Conservation (phyloP, 2,797 vertebrate species). For the Malurus leucopterus region DNA sequence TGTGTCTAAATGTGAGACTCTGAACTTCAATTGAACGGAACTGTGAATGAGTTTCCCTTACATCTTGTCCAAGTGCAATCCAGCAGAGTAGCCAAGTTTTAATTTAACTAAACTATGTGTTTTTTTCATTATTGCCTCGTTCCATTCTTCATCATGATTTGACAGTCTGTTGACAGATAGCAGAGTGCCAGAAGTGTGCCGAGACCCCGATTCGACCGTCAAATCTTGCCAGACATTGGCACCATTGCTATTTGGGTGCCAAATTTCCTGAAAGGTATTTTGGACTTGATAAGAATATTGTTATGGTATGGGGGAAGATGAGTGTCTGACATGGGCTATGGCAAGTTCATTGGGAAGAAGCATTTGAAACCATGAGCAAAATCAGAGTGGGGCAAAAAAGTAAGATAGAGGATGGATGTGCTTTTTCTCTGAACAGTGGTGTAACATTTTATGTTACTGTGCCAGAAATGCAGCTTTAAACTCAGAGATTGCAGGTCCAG, state of each 20-base stretch:
- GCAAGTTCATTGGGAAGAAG: neutral
- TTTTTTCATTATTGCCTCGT: neutral
- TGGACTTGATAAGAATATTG: conserved; percentile 27
- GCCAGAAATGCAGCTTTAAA: conserved; percentile 51
- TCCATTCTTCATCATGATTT: neutral
- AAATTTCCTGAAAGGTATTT: conserved; percentile 61
- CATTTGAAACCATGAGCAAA: conserved; percentile 34
- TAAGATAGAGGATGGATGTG: neutral
- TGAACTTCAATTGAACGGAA: conserved; percentile 14
- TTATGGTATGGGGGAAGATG: conserved; percentile 41
- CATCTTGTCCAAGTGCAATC: neutral
- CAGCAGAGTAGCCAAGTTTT: neutral
- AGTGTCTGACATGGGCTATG: conserved; percentile 11
- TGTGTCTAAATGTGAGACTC: conserved; percentile 38
- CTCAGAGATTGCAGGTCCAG: neutral
- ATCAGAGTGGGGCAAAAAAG: conserved; percentile 13
- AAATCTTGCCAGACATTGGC: conserved; percentile 43
- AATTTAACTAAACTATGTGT: neutral
- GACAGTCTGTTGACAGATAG: neutral
- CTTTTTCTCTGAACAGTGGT: neutral
- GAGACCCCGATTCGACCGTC: neutral
- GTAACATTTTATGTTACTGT: neutral
- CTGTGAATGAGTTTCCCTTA: neutral
- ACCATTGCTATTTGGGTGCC: neutral
- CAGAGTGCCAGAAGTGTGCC: neutral